Evolutionary conservation across 2,888 invertebrate species (phyloP).

Genomic region (Hyposoter didymator): DNA sequence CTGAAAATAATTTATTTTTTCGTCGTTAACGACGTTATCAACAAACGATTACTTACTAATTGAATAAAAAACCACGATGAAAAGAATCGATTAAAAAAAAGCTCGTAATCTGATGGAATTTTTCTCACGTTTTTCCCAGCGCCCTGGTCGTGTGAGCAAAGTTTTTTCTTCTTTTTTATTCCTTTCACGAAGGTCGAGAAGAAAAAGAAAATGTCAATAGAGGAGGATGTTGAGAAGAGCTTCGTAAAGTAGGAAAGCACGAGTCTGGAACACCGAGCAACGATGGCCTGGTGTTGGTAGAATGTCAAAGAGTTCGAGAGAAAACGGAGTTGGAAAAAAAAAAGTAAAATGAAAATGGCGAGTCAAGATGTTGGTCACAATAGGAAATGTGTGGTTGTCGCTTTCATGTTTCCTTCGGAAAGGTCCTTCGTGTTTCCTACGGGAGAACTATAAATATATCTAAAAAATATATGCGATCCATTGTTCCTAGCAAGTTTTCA

Average conservation of each 20-base stretch:
- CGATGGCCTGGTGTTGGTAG: conserved; percentile 51
- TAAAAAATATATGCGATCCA: conserved; percentile 31
- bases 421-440: conserved; percentile 32
- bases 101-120: not conserved
- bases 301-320: conserved; percentile 40
- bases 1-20: conserved; percentile 12
- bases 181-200: not conserved
- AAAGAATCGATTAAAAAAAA: not conserved
- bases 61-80: not conserved
- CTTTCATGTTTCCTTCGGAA: not conserved
- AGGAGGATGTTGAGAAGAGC: conserved; percentile 12
- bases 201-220: not conserved
- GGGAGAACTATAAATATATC: conserved; percentile 20
- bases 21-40: not conserved
- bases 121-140: not conserved
- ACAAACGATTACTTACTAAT: not conserved
- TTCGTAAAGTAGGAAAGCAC: conserved; percentile 9
- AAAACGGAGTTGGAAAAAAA: not conserved
- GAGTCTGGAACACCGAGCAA: conserved; percentile 43
- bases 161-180: not conserved
- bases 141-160: not conserved
- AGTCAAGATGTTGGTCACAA: conserved; percentile 33
- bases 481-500: conserved; percentile 53
- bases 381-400: conserved; percentile 44
- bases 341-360: conserved; percentile 13